phyloP scores from a whole-genome alignment of 2,113 vertebrate species.

The Paraplagusia blochii region DNA sequence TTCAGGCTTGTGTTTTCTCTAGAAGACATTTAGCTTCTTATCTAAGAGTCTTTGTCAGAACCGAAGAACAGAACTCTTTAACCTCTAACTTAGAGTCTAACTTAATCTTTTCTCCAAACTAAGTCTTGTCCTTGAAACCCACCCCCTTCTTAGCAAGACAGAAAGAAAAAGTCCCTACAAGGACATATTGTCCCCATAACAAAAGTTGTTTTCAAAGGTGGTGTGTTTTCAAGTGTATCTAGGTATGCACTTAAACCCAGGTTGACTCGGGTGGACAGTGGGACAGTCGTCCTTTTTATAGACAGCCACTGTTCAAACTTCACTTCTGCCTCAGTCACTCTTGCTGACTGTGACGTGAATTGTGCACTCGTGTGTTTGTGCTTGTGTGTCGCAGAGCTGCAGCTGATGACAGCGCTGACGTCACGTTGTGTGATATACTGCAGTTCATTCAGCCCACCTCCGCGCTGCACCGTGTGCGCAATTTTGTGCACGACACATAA shows the following conservation, averaged over 20 bases:
- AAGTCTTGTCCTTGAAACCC: no score
- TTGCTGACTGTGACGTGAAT: conserved; percentile 26
- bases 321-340: conserved; percentile 25
- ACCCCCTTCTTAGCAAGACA: no score
- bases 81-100: no score
- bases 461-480: not conserved
- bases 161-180: no score
- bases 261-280: conserved; percentile 44
- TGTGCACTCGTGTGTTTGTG: conserved; percentile 4
- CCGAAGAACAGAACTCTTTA: no score
- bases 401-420: conserved; percentile 30
- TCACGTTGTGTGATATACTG: conserved; percentile 43
- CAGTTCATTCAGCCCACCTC: conserved; percentile 19
- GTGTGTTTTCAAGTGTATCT: not conserved
- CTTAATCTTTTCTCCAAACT: no score
- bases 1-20: no score
- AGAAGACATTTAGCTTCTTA: no score
- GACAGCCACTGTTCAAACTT: conserved; percentile 24
- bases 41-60: no score
- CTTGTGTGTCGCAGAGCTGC: conserved; percentile 23
- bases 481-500: not conserved
- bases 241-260: conserved; percentile 13
- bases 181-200: no score
- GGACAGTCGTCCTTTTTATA: conserved; percentile 45
- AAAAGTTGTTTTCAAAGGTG: no score